phyloP scores from a whole-genome alignment of 1,140 invertebrate genomes.

The Aphidius gifuensis region DNA sequence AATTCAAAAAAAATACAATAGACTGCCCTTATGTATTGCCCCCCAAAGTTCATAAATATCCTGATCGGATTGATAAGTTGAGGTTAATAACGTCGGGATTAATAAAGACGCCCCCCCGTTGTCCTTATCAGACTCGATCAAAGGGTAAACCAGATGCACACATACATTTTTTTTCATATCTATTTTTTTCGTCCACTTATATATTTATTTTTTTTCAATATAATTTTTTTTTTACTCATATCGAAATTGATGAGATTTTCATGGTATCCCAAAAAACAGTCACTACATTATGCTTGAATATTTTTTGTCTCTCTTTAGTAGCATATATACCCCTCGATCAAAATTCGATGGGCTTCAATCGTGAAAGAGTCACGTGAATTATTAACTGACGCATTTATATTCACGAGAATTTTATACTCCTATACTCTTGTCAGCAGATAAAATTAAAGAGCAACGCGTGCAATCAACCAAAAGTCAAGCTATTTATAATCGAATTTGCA shows the following conservation, averaged over 20 bases:
- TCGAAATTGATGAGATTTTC: too few species aligned
- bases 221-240: neutral
- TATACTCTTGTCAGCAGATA: neutral
- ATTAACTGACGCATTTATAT: slow-evolving; percentile 5
- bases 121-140: slow-evolving; percentile 2
- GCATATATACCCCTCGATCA: too few species aligned
- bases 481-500: slow-evolving; percentile 13
- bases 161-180: neutral
- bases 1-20: slow-evolving; percentile 4
- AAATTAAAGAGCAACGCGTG: slow-evolving; percentile 16
- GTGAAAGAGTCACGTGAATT: slow-evolving; percentile 2
- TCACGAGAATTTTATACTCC: too few species aligned
- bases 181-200: neutral
- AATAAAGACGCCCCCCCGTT: slow-evolving; percentile 13
- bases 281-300: too few species aligned
- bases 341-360: neutral
- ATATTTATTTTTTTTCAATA: neutral
- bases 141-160: slow-evolving; percentile 5
- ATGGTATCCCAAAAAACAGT: too few species aligned
- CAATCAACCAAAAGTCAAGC: slow-evolving; percentile 4
- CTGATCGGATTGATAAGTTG: slow-evolving; percentile 16
- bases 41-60: slow-evolving; percentile 16
- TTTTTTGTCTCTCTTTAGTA: too few species aligned
- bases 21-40: neutral
- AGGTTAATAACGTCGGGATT: slow-evolving; percentile 18